phyloP scores from a whole-genome alignment of 2,888 invertebrate species.

The Gandaritis pyraliata region DNA sequence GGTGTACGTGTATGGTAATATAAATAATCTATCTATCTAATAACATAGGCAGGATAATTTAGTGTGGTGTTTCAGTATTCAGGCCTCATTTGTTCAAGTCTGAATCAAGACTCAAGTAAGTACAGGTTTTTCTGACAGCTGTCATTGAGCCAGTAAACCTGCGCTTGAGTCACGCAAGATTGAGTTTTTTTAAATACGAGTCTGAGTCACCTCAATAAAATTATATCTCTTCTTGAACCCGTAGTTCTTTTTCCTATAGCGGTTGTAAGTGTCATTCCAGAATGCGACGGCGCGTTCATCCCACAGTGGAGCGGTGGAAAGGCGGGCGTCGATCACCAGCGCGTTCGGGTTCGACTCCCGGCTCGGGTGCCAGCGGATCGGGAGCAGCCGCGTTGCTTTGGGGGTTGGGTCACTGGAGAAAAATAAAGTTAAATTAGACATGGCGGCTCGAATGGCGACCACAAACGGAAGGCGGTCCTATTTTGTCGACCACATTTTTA shows the following conservation, averaged over 20 bases:
- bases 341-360: constrained; percentile 65
- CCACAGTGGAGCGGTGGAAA: constrained; percentile 68
- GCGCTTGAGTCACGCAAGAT: too few relatives aligned
- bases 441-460: neutral
- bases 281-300: constrained; percentile 58
- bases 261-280: constrained; percentile 74
- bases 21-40: too few relatives aligned
- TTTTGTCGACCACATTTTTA: too few relatives aligned
- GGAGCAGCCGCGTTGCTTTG: constrained; percentile 53
- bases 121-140: too few relatives aligned
- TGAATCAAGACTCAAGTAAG: too few relatives aligned
- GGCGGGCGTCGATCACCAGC: constrained; percentile 62
- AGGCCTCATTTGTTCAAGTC: too few relatives aligned
- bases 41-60: too few relatives aligned
- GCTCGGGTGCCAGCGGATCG: constrained; percentile 70
- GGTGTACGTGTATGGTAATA: too few relatives aligned
- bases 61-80: too few relatives aligned
- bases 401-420: constrained; percentile 76
- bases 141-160: too few relatives aligned
- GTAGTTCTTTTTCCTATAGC: constrained; percentile 61
- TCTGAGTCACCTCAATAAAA: constrained; percentile 34
- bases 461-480: neutral
- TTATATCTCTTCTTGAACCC: constrained; percentile 43
- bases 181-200: neutral
- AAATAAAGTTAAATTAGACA: constrained; percentile 2